These are phyloP conservation scores for Simalia tracyae DNA, from an alignment of 2,797 vertebrate species.

Conservation along the genomic window DNA sequence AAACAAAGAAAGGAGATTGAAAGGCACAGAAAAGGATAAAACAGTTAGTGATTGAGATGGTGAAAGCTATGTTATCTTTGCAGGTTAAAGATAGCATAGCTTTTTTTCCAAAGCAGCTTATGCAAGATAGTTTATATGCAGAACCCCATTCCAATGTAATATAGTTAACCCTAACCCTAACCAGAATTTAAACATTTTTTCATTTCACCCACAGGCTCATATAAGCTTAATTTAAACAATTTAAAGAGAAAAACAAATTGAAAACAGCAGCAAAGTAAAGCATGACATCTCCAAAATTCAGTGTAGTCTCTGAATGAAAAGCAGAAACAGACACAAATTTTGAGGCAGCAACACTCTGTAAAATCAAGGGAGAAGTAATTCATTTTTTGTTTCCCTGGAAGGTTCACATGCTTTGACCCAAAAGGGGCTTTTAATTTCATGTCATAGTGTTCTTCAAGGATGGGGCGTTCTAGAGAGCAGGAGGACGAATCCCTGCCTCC, in stretches of 20 bases:
- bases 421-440: neutral
- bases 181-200: neutral
- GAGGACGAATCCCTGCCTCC: neutral
- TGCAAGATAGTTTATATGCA: neutral
- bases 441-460: neutral
- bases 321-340: neutral
- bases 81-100: neutral
- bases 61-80: neutral
- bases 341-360: neutral
- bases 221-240: neutral
- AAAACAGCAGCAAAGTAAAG: neutral
- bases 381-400: neutral
- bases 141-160: neutral
- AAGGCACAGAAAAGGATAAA: neutral
- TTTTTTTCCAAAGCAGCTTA: neutral
- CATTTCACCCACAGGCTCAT: neutral
- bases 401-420: neutral
- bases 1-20: neutral
- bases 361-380: neutral
- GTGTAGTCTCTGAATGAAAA: neutral
- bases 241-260: neutral
- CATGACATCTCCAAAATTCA: neutral
- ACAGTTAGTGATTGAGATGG: neutral
- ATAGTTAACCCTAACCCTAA: neutral
- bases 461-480: neutral